Base-by-base conservation (phyloP, 2,113 vertebrate species). In the Bos indicus region DNA sequence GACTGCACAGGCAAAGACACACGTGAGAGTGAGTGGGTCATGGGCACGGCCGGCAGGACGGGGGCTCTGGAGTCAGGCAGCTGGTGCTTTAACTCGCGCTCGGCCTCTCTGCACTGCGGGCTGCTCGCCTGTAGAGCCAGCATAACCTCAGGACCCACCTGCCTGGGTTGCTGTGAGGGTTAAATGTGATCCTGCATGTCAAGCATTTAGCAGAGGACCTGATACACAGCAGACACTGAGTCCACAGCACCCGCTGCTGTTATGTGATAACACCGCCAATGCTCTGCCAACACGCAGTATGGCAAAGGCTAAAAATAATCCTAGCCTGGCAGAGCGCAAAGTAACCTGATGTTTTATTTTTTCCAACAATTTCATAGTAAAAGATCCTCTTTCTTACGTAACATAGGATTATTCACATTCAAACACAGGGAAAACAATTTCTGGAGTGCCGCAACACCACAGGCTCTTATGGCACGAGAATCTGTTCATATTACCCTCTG, bases 261-360 rank as follows among this genome's bases (percentile, higher is more conserved):
- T 16, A 91, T 15, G 4, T 43, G 90, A 62, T 40, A 40, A 54
- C 71, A 52, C 3, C 0, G 6, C 71, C 80, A 90, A 59, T n/a
- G 43, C 62, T 54, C 90, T 64, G 92, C 93, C 95, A 71, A 52
- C 52, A 52, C 62, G 89, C 60, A 81, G 43, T 85, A 96, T 74
- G 67, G 95, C 91, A 67, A 82, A 84, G 48, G 93, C 96, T 95
- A 93, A 93, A 97, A 95, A 62, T 56, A 96, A 62, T 2, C 26
- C 23, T 30, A 46, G 92, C 30, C n/a, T 2, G 21, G 77, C 0
- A 12, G 19, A 83, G 86, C 6, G 6, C 54, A 88, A 78, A 92
- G 82, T 67, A 84, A 90, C 43, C 92, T n/a, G 54, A 54, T 59
- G 90, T 11, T 74, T 56, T 52, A 92, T 92, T 94, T 84, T 88